Base-by-base conservation (phyloP, 2,888 invertebrate genomes). In the Sphaerophoria taeniata region DNA sequence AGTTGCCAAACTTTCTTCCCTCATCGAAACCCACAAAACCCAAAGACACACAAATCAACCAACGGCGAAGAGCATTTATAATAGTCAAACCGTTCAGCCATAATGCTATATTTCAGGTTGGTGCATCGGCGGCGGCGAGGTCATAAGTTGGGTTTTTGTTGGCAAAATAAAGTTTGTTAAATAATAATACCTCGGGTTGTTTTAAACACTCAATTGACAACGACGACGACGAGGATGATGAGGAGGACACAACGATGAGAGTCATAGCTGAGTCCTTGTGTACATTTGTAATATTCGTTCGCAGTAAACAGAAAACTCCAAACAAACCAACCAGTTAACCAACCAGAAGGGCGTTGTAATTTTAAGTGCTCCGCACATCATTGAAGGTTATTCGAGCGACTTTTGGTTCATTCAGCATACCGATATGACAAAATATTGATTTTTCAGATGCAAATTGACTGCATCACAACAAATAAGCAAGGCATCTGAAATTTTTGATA, bases 371-470 rank as follows among this genome's bases (percentile, higher is more conserved):
- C 24, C 1, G 24, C 24, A 24, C 24, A 24, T 36, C 49, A 43
- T 36, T 65, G 39, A 39, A 24, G 56, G 56, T 70, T 58, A 56
- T 74, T 51, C 70, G 53, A 70, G 33, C 69, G 9, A 14, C 6
- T 53, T 43, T 70, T 11, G 51, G 55, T 73, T 67, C 33, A 65
- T 55, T 70, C 73, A 49, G 45, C 16, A 7, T 24, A 9, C 43
- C 3, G 3, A 51, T 53, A 67, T 85, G 69, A 58, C 71, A 84
- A 69, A 76, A 65, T 85, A 85, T 85, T 85, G 81, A 81, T 76
- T 85, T 85, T 81, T 33, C 51, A 9, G 56, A 45, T 70, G 49
- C 58, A 43, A 3, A 11, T 43, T 12, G 9, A 60, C 33, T 60
- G 43, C 43, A 60, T 33, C 51, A 5, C 31, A 24, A n/a, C 7